Base-by-base conservation (phyloP, 2,797 vertebrate species). In the Onychomys arenicola region DNA sequence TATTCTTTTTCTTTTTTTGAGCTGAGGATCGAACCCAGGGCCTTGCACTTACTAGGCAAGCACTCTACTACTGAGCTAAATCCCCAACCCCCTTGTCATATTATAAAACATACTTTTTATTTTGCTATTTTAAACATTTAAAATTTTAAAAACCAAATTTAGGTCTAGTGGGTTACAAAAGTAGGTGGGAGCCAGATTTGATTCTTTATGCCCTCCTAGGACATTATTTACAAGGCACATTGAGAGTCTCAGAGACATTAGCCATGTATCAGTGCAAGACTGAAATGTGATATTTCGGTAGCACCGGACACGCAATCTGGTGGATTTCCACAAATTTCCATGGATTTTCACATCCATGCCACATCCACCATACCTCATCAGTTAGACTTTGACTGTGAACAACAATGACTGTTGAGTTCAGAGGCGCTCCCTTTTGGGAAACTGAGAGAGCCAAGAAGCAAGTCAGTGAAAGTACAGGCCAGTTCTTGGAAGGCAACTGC, bases 311-410 rank as follows among this genome's bases (percentile, higher is more conserved):
- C 5, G 77, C 63, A 27, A 19, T 75, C 37, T 82, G 81, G 67
- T 21, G 29, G 11, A 73, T 93, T 92, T 80, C 43, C 11, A 55
- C 82, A 21, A 52, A n/a, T 93, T 93, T 80, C 43, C 11, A 55
- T 85, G 25, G 46, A n/a, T 93, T 93, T 95, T 92, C 25, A 52
- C 23, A 92, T 75, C 4, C 57, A 77, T 83, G 86, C 93, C 1
- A 2, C 76, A 89, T 82, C 57, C 69, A 7, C 76, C 65, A 55
- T 2, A 0, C 14, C 92, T 94, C 37, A 34, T 16, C 86, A 86
- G 52, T 81, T 88, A 90, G 57, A 17, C 3, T 90, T 83, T 89
- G 37, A 14, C 34, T 71, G 32, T 83, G n/a, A 89, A 1, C 37
- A 59, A 1, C 13, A 10, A 65, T 75, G 34, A 29, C 43, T 77